Base-by-base conservation (phyloP, 2,888 invertebrate species). In the Leptinotarsa juncta region DNA sequence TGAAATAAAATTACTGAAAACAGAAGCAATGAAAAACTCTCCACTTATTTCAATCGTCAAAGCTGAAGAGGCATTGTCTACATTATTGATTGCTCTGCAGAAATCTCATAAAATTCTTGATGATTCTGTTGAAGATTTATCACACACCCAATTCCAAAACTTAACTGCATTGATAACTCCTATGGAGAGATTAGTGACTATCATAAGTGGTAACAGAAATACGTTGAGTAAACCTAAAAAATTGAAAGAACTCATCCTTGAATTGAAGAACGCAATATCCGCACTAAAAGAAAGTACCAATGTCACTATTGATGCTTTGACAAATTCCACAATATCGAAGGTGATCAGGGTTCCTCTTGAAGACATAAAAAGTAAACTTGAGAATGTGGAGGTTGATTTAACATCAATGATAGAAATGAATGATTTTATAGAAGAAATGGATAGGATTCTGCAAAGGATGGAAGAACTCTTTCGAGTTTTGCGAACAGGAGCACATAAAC, bases 11-110 rank as follows among this genome's bases (percentile, higher is more conserved):
- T 62, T 10, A 32, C n/a, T 62, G 62, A n/a, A 18, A 62, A 42
- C 12, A 23, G 23, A 57, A 14, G 0, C 23, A 14, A 14, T 12
- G 20, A 57, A 23, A 15, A 20, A 15, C 20, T 26, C 16, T 73
- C 79, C 20, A 80, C 60, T 80, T n/a, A n/a, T 78, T n/a, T 76
- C 77, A 15, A 62, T 83, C 16, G 73, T 75, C 32, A 76, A 80
- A 67, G 26, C 79, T 20, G n/a, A 62, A n/a, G 5, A 62, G 10
- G 62, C n/a, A n/a, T 20, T 57, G 1, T 18, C 57, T 20, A 3
- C 20, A 20, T 69, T 18, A 48, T 18, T 48, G 12, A 60, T 10
- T 26, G 55, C 5, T 57, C 10, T 60, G 15, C 20, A 57, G 16
- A 69, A 48, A 18, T 48, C 14, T 3, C 16, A 57, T 23, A 7